A percentile compares a stretch with the other conserved stretches of the same genome.
Conservation (phyloP, 2,113 vertebrate genomes). For the Aegotheles bennettii region DNA sequence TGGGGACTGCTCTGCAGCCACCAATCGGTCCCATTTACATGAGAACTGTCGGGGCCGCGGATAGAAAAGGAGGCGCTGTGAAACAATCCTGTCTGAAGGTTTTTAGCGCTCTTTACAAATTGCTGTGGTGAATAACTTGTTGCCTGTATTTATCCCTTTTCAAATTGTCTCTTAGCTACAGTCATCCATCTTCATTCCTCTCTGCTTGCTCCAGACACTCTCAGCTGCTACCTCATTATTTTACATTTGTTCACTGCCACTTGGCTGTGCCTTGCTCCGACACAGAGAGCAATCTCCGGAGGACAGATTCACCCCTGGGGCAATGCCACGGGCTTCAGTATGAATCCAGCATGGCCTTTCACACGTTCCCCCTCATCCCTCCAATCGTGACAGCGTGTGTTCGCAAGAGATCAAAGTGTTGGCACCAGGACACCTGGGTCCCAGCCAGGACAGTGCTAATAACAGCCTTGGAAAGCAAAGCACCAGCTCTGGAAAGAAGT, state of each 20-base stretch:
- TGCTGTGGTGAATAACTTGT: conserved; percentile 74
- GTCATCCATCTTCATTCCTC: conserved; percentile 79
- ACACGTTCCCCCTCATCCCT: neutral
- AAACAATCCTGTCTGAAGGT: conserved; percentile 73
- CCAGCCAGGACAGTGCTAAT: neutral
- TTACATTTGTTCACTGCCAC: conserved; percentile 42
- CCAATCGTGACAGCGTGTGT: accelerated
- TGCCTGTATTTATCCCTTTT: conserved; percentile 78
- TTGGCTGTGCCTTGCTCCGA: neutral
- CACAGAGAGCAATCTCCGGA: neutral
- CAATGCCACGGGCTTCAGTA: neutral
- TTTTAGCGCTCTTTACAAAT: conserved; percentile 77
- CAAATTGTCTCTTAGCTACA: conserved; percentile 76
- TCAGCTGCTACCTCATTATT: conserved; percentile 70
- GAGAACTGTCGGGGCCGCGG: conserved; percentile 58
- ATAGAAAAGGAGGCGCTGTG: conserved; percentile 62
- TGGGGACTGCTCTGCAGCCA: neutral
- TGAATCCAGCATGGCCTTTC: neutral
- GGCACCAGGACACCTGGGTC: neutral
- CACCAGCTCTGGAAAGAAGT: neutral
- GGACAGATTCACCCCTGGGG: neutral
- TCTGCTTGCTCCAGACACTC: conserved; percentile 34
- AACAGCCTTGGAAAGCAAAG: neutral
- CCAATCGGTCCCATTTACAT: conserved; percentile 67
- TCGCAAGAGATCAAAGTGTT: neutral